These are phyloP conservation scores for Cephus runcator DNA, from an alignment of 2,888 invertebrate genomes.

Conservation along the genomic window DNA sequence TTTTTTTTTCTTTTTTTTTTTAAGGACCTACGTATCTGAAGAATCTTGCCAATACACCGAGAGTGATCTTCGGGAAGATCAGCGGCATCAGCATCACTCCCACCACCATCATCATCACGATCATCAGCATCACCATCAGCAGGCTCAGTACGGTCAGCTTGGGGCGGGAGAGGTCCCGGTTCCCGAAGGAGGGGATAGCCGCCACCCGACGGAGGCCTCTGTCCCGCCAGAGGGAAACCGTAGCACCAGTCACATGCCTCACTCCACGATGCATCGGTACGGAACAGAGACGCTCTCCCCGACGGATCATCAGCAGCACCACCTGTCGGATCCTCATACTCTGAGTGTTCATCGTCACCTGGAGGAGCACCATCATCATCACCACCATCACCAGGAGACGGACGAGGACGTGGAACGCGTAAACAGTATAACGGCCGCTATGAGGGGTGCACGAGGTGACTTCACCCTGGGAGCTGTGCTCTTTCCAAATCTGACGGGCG, in stretches of 20 bases:
- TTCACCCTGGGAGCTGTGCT: constrained; percentile 41
- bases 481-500: constrained; percentile 37
- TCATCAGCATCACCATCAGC: constrained; percentile 10
- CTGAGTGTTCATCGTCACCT: constrained; percentile 23
- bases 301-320: constrained; percentile 43
- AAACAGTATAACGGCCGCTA: constrained; percentile 48
- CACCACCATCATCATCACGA: constrained; percentile 13
- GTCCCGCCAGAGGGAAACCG: constrained; percentile 55
- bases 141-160: constrained; percentile 39
- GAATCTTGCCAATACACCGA: not conserved
- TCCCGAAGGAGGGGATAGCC: constrained; percentile 60
- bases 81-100: constrained; percentile 1
- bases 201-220: constrained; percentile 46
- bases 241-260: constrained; percentile 59
- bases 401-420: constrained; percentile 45
- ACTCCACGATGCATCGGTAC: constrained; percentile 62
- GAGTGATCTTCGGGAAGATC: constrained; percentile 1
- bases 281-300: constrained; percentile 56
- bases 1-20: no score
- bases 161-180: constrained; percentile 55
- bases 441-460: constrained; percentile 47
- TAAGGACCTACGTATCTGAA: not conserved
- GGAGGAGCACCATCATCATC: constrained; percentile 25
- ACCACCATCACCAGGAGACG: constrained; percentile 23
- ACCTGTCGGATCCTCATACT: constrained; percentile 20